Evolutionary conservation across 2,888 invertebrate species (phyloP).

Genomic region (Drosophila barbarae): DNA sequence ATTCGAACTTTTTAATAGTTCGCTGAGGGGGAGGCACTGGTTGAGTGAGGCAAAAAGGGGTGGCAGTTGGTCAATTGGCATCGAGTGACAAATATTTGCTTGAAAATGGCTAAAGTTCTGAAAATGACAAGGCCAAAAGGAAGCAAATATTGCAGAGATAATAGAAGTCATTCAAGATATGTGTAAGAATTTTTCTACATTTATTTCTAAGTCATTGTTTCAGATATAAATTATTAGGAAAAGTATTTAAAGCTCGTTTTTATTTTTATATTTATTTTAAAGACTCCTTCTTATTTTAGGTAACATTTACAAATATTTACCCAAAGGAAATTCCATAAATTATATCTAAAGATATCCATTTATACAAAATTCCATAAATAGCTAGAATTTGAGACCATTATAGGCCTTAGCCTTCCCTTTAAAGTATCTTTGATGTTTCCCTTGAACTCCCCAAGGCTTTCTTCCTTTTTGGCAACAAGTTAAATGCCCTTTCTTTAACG

Average conservation of each 20-base stretch:
- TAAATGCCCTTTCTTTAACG: background rate
- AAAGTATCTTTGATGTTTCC: background rate
- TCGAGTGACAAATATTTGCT: conserved; percentile 20
- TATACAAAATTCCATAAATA: background rate
- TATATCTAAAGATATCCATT: background rate
- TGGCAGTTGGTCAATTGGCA: background rate
- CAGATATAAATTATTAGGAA: background rate
- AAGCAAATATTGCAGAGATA: background rate
- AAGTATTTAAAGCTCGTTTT: too few species aligned
- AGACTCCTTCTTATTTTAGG: background rate
- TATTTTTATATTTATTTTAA: background rate
- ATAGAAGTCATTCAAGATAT: background rate
- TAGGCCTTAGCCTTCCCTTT: background rate
- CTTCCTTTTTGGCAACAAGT: conserved; percentile 21
- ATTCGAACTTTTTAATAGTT: conserved; percentile 31
- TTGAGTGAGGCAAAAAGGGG: background rate
- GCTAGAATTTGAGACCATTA: background rate
- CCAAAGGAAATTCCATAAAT: background rate
- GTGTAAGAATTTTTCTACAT: background rate
- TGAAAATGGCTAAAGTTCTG: background rate
- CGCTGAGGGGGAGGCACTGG: background rate
- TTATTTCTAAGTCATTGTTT: background rate
- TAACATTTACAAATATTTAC: background rate
- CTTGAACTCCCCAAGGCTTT: background rate
- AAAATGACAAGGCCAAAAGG: background rate